These are phyloP conservation scores for Stichopus horrens DNA, from an alignment of 53 echinoderm and acorn worm genomes.

Conservation along the genomic window DNA sequence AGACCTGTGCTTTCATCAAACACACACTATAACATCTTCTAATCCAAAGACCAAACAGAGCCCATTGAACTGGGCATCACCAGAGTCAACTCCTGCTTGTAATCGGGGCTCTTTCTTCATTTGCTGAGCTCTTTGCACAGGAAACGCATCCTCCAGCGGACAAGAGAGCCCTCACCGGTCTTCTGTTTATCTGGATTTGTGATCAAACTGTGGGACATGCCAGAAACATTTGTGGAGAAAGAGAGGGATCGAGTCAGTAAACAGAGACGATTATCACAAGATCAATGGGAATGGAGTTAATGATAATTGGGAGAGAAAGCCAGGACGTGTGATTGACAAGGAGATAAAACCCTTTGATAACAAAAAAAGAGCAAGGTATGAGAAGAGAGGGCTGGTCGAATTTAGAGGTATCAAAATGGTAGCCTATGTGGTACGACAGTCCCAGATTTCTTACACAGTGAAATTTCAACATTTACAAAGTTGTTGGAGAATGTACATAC, in stretches of 20 bases:
- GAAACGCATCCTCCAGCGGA: slow-evolving; percentile 16
- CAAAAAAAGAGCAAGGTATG: too few relatives aligned
- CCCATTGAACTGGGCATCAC: background rate
- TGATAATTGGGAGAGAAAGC: slow-evolving; percentile 24
- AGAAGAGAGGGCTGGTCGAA: too few relatives aligned
- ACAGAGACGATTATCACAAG: slow-evolving; percentile 20
- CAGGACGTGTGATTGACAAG: background rate
- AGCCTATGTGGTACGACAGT: too few relatives aligned
- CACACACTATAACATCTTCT: slow-evolving; percentile 34
- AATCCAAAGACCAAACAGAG: slow-evolving; percentile 5
- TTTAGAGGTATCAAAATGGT: too few relatives aligned
- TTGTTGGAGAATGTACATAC: too few relatives aligned
- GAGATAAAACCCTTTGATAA: background rate
- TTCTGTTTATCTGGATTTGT: slow-evolving; percentile 36
- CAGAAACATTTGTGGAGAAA: slow-evolving; percentile 5
- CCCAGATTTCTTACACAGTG: too few relatives aligned
- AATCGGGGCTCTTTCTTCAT: slow-evolving; percentile 5
- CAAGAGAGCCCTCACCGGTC: background rate
- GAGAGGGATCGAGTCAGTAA: background rate
- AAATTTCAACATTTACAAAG: too few relatives aligned
- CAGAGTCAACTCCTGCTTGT: slow-evolving; percentile 21
- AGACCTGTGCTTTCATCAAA: slow-evolving; percentile 27
- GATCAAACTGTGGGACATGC: slow-evolving; percentile 30
- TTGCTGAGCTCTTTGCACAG: slow-evolving; percentile 34
- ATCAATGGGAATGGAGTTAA: slow-evolving; percentile 33